phyloP scores from a whole-genome alignment of 1,140 invertebrate genomes.

The Trachymyrmex cornetzi region DNA sequence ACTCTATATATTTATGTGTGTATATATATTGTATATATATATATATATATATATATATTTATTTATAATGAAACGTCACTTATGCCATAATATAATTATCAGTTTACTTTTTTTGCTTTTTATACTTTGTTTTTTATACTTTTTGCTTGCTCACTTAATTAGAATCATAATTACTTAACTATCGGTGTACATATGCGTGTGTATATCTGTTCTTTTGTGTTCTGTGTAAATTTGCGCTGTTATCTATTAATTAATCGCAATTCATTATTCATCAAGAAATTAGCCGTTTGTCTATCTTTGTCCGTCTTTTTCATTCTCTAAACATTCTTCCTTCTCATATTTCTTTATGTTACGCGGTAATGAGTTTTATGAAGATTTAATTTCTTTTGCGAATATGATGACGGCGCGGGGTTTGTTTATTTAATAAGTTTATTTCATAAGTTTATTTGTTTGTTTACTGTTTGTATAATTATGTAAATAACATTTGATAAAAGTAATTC shows the following conservation, averaged over 20 bases:
- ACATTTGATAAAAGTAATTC: conserved; percentile 31
- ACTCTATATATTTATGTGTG: conserved; percentile 28
- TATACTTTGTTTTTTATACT: conserved; percentile 48
- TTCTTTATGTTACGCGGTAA: background rate
- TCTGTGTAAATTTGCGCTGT: background rate
- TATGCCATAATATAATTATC: conserved; percentile 66
- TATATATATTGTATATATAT: too few relatives aligned
- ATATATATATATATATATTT: background rate
- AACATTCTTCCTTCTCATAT: conserved; percentile 2
- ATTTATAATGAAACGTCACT: conserved; percentile 51
- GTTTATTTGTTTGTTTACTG: conserved; percentile 7
- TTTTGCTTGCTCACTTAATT: conserved; percentile 66
- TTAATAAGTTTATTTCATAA: conserved; percentile 38
- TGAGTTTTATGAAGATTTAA: conserved; percentile 28
- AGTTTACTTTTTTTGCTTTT: conserved; percentile 61
- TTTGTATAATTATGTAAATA: conserved; percentile 34
- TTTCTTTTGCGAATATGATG: conserved; percentile 36
- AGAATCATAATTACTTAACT: conserved; percentile 65
- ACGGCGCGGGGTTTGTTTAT: conserved; percentile 33
- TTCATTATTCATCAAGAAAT: conserved; percentile 61
- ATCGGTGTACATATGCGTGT: conserved; percentile 48
- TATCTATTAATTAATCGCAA: conserved; percentile 66
- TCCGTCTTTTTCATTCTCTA: conserved; percentile 25
- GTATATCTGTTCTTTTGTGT: conserved; percentile 34
- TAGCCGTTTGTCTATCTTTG: conserved; percentile 26